A percentile compares a stretch with the other conserved stretches of the same genome.
These are phyloP conservation scores for Argyresthia albistria DNA, from an alignment of 2,888 invertebrate genomes.

Conservation along the genomic window DNA sequence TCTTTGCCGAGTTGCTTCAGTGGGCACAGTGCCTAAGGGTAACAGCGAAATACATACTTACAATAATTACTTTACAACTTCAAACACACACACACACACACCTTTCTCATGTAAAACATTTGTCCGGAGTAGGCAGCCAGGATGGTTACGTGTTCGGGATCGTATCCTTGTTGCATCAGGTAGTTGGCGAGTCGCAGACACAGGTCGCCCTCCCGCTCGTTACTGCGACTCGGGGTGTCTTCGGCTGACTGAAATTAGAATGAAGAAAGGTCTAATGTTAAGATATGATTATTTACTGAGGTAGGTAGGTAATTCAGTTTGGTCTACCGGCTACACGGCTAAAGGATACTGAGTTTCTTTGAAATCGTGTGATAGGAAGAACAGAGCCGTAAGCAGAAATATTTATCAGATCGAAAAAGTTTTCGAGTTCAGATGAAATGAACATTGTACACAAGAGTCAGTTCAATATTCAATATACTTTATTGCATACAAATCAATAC, in stretches of 20 bases:
- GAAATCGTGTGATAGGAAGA: too few relatives aligned
- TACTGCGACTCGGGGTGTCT: conserved; percentile 69
- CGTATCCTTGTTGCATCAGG: conserved; percentile 76
- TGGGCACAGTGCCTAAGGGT: too few relatives aligned
- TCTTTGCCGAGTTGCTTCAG: too few relatives aligned
- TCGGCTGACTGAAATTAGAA: conserved; percentile 27
- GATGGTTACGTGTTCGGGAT: conserved; percentile 77
- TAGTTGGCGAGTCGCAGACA: conserved; percentile 74
- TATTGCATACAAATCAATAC: too few relatives aligned
- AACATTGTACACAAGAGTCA: too few relatives aligned
- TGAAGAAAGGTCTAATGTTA: too few relatives aligned
- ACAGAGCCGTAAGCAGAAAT: too few relatives aligned
- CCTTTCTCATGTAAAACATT: conserved; percentile 73
- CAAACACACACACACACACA: conserved; percentile 16
- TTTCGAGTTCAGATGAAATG: too few relatives aligned
- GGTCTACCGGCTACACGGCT: background rate
- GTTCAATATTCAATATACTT: too few relatives aligned
- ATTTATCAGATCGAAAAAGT: too few relatives aligned
- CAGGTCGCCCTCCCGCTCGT: conserved; percentile 75
- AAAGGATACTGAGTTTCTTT: conserved; percentile 56
- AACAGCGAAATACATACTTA: background rate
- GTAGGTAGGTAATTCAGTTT: too few relatives aligned
- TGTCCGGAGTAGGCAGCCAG: conserved; percentile 82
- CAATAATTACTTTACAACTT: background rate
- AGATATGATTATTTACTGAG: too few relatives aligned